Evolutionary conservation across 2,797 vertebrate species (phyloP), one percentile per base, ranked within the genome.

Genomic region (Argya squamiceps): DNA sequence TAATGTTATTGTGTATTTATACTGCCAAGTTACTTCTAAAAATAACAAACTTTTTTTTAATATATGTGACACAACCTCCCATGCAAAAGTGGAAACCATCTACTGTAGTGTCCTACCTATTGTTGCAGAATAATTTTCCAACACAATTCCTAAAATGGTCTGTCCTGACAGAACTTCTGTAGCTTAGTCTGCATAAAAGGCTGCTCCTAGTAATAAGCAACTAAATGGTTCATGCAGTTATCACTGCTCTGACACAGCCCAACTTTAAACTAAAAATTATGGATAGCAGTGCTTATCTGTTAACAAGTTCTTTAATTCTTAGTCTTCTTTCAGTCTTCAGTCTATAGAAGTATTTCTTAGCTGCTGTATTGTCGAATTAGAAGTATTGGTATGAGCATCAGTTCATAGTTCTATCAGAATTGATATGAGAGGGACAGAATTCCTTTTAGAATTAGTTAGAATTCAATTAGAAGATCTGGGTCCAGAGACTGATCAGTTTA

Each of bases 21-120:
- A 78, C 79, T 95, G 67, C 55, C 76, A 83, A 81, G 60, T 85
- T 91, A 85, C 75, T 70, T 88, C 62, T 85, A 83, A 89, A 84
- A 89, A 49, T 53, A 87, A 58, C 43, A 46, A 75, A 41, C 16
- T 26, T 21, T 65, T 34, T 6, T 5, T 60, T 71, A 64, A 75
- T 91, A 78, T 46, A 84, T 0, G 14, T 65, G 68, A 22, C 7
- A 50, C 15, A 83, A 80, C 77, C 29, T 17, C 17, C 34, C 1
- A 1, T 55, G 53, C 64, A 81, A 62, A 93, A 83, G 36, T 83
- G 41, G 56, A 94, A 91, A 65, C 52, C 74, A 83, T 74, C 46
- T 93, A 7, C 49, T 39, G 29, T 70, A 41, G 41, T 11, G 23
- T 43, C 46, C 68, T 69, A 55, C 10, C 29, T 89, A 8, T 74